These are phyloP conservation scores for Euglossa dilemma DNA, from an alignment of 1,140 invertebrate species.

Conservation along the genomic window DNA sequence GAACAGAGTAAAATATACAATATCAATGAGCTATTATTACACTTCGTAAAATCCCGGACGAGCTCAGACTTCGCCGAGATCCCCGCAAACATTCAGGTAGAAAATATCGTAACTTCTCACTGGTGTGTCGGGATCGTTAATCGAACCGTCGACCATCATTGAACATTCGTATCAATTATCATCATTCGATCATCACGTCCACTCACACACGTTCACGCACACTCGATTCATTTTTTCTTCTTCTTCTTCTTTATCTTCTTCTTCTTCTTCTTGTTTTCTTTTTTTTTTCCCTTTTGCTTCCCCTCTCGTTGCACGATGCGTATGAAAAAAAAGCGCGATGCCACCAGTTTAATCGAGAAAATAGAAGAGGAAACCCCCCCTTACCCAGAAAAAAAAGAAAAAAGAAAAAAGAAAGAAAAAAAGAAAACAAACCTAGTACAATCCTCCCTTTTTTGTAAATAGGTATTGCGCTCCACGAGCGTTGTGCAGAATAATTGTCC, in stretches of 20 bases:
- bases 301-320: conserved; percentile 52
- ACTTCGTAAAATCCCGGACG: background rate
- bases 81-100: conserved; percentile 57
- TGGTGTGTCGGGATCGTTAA: conserved; percentile 46
- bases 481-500: conserved; percentile 61
- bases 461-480: conserved; percentile 40
- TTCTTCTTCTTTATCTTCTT: background rate
- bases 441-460: conserved; percentile 39
- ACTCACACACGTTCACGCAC: conserved; percentile 22
- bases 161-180: conserved; percentile 33
- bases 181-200: conserved; percentile 23
- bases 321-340: conserved; percentile 59
- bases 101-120: conserved; percentile 64
- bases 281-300: background rate
- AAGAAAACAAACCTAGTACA: conserved; percentile 56
- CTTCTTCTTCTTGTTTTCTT: too few species aligned
- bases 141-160: conserved; percentile 35
- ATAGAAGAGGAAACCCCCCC: too few species aligned
- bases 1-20: conserved; percentile 5
- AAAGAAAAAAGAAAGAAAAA: background rate
- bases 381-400: background rate
- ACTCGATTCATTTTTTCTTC: background rate
- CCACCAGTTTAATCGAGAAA: conserved; percentile 46
- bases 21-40: background rate
- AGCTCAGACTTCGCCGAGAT: conserved; percentile 34